Conservation (phyloP, 2,797 vertebrate genomes). For the Trematomus bernacchii region DNA sequence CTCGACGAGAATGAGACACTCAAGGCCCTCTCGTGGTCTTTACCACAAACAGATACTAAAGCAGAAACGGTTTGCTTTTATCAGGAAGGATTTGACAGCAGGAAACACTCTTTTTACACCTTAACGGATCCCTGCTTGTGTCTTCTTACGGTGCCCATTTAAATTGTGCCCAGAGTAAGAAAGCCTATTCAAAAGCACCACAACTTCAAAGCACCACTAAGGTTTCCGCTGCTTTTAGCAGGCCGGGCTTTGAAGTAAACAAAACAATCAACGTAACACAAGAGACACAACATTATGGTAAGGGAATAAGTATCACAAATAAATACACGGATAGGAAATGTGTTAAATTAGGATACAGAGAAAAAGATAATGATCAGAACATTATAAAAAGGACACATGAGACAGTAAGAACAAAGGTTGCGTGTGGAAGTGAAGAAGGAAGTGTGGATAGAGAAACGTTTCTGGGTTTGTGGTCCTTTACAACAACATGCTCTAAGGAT, state of each 20-base stretch:
- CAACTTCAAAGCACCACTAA: slow-evolving; percentile 78
- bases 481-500: slow-evolving; percentile 59
- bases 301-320: slow-evolving; percentile 53
- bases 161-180: slow-evolving; percentile 68
- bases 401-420: slow-evolving; percentile 56
- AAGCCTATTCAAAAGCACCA: slow-evolving; percentile 77
- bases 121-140: slow-evolving; percentile 77
- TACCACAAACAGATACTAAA: slow-evolving; percentile 65
- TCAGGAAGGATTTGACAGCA: slow-evolving; percentile 58
- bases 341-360: slow-evolving; percentile 58
- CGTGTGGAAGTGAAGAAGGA: slow-evolving; percentile 69
- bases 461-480: slow-evolving; percentile 80
- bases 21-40: slow-evolving; percentile 53
- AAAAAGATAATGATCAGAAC: slow-evolving; percentile 49
- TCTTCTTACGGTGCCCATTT: slow-evolving; percentile 78
- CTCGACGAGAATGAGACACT: slow-evolving; percentile 52
- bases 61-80: slow-evolving; percentile 61
- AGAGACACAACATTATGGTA: slow-evolving; percentile 57
- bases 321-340: slow-evolving; percentile 62
- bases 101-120: slow-evolving; percentile 62
- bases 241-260: slow-evolving; percentile 81
- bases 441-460: slow-evolving; percentile 71
- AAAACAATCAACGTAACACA: slow-evolving; percentile 69
- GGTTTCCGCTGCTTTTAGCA: slow-evolving; percentile 66
- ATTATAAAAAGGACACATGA: slow-evolving; percentile 58